Evolutionary conservation across 2,888 invertebrate genomes (phyloP).

Genomic region (Deroplatys truncata): DNA sequence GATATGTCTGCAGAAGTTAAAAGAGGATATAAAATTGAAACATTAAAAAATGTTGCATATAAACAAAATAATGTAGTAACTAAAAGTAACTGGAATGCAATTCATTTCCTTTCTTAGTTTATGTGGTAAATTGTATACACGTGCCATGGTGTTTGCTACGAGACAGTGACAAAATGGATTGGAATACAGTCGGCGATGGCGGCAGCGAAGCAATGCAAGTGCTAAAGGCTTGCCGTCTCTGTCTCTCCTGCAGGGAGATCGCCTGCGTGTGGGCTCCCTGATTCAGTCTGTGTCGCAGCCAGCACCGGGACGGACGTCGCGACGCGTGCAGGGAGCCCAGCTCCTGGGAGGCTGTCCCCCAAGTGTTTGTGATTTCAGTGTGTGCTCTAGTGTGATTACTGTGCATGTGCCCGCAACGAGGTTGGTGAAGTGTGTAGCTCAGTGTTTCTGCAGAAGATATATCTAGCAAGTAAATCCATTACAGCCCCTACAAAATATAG

Average conservation of each 20-base stretch:
- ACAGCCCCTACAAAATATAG: too few species aligned
- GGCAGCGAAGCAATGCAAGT: not conserved
- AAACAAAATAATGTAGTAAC: too few species aligned
- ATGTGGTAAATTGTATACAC: too few species aligned
- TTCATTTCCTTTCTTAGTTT: too few species aligned
- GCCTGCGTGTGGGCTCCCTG: not conserved
- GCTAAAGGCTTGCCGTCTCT: not conserved
- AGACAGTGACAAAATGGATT: not conserved
- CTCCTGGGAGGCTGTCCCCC: not conserved
- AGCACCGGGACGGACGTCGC: not conserved
- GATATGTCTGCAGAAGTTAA: too few species aligned
- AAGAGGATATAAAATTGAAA: too few species aligned
- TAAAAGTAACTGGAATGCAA: too few species aligned
- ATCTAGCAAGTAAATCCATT: too few species aligned
- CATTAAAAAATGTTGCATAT: too few species aligned
- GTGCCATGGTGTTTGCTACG: not conserved
- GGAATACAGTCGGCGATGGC: not conserved
- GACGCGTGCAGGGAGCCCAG: not conserved
- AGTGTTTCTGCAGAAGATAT: too few species aligned
- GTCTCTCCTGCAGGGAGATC: not conserved
- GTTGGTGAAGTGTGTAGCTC: not conserved
- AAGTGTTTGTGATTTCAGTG: too few species aligned
- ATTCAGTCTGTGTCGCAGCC: not conserved
- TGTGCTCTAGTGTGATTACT: not conserved
- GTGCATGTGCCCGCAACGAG: not conserved